Conservation (phyloP, 1,140 invertebrate genomes). For the Eciton burchellii region DNA sequence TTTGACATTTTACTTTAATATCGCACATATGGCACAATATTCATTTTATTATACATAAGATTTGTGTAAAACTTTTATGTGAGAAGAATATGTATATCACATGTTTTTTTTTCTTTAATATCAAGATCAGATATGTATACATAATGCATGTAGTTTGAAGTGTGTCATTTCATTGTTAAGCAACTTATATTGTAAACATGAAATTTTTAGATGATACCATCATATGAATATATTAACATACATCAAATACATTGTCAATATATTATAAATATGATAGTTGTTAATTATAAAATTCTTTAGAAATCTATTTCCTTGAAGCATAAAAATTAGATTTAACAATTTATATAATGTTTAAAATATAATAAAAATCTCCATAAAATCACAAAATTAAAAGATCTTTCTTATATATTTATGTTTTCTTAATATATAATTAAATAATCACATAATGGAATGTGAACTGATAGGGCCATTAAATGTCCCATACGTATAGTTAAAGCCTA, state of each 20-base stretch:
- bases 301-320: conserved; percentile 27
- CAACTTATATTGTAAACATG: conserved; percentile 7
- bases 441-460: no score
- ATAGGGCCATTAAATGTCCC: no score
- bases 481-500: no score
- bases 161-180: conserved; percentile 39
- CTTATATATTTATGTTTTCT: neutral
- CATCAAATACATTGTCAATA: conserved; percentile 26
- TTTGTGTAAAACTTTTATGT: neutral
- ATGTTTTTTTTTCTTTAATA: conserved; percentile 48
- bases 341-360: neutral
- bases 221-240: conserved; percentile 19
- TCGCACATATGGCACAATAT: conserved; percentile 7
- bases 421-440: neutral
- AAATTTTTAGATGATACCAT: conserved; percentile 13
- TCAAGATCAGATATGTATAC: conserved; percentile 2
- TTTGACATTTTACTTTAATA: conserved; percentile 5
- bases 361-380: neutral
- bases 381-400: conserved; percentile 3
- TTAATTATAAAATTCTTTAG: conserved; percentile 37
- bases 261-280: conserved; percentile 31
- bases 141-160: conserved; percentile 32
- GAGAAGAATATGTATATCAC: conserved; percentile 18
- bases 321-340: conserved; percentile 38
- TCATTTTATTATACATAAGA: neutral